A percentile compares a stretch with the other conserved stretches of the same genome.
Conservation (phyloP, 2,888 invertebrate genomes). For the Catotricha subobsoleta region DNA sequence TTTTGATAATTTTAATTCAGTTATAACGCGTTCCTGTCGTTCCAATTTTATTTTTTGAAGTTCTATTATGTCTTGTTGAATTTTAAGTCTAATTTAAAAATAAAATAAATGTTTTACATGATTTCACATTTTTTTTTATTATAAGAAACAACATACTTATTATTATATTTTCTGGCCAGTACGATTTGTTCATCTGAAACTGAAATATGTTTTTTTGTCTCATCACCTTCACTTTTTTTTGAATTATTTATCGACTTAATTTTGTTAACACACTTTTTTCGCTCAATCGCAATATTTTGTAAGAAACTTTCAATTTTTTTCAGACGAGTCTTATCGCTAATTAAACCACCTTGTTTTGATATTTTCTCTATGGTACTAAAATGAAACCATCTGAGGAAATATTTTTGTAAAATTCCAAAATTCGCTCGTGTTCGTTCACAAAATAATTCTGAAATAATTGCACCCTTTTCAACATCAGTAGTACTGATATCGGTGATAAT, state of each 20-base stretch:
- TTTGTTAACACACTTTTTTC: conserved; percentile 25
- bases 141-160: conserved; percentile 19
- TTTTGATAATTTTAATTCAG: conserved; percentile 51
- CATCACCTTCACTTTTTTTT: conserved; percentile 3
- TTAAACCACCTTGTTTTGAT: conserved; percentile 19
- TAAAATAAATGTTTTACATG: background rate
- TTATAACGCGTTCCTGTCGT: conserved; percentile 52
- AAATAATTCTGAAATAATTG: conserved; percentile 22
- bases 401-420: conserved; percentile 13
- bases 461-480: conserved; percentile 17
- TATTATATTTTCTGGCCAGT: conserved; percentile 23
- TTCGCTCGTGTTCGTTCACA: conserved; percentile 8
- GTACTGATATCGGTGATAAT: background rate
- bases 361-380: conserved; percentile 24
- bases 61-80: conserved; percentile 55
- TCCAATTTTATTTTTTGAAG: conserved; percentile 50
- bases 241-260: conserved; percentile 18
- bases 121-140: background rate
- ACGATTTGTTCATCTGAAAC: conserved; percentile 5
- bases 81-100: conserved; percentile 43
- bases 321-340: conserved; percentile 16
- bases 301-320: conserved; percentile 26
- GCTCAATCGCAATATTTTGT: conserved; percentile 24
- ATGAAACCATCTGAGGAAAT: conserved; percentile 26
- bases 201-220: background rate